Evolutionary conservation across 1,140 invertebrate genomes (phyloP), one percentile per base, ranked within the genome.

Genomic region (Listronotus oregonensis): DNA sequence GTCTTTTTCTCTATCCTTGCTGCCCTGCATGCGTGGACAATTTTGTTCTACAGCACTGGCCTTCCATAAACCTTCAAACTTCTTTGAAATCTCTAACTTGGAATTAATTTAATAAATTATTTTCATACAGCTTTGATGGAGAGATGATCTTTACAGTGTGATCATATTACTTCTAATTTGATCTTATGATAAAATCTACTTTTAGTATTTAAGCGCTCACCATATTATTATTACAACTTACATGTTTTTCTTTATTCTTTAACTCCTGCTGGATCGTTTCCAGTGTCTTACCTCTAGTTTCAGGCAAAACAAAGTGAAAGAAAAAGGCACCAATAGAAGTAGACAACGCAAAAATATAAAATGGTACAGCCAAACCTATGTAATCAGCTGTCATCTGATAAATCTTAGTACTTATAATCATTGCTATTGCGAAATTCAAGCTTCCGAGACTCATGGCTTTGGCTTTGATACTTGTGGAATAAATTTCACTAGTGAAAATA

Each of bases 341-440:
- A 21, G 73, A 77, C 3, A 61, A 8, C 0, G 77, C 78, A 63
- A 83, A 84, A 71, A 79, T 79, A 21, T 72, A 74, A 47, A 84
- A 82, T 0, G 78, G 73, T 8, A 80, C 71, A 27, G 81, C 81
- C 50, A 82, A 71, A 6, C 80, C 80, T 15, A 70, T 67, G 17
- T 56, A 61, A 66, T 84, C 82, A 0, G 78, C 71, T 4, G 82
- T 72, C 5, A 81, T 75, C 55, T 83, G 81, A 50, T 81, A 81
- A 54, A 82, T 71, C 62, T 83, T 83, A 0, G 81, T 81, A 0
- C 82, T 80, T 14, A 79, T 32, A 56, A 82, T 69, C 59, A 74
- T 71, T 7, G 54, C 32, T 5, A 71, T 50, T 1, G 73, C 67
- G 49, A 67, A 71, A 51, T 68, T 64, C 9, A 75, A 60, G 32